Base-by-base conservation (phyloP, 2,888 invertebrate genomes). In the Hydroisotoma schaefferi region DNA sequence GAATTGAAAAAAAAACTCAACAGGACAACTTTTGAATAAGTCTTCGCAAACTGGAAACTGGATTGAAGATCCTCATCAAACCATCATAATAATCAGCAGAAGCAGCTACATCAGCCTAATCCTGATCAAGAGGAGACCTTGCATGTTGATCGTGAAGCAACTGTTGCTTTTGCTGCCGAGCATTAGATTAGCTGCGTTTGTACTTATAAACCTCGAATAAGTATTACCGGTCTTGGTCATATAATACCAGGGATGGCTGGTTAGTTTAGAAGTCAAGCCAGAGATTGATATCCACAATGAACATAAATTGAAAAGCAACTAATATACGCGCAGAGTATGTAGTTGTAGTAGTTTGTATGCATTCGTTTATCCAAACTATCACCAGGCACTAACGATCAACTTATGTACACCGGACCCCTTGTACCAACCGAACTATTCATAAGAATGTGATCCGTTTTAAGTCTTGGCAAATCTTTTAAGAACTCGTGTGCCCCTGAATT, bases 1-100 rank as follows among this genome's bases (percentile, higher is more conserved):
- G n/a, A n/a, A n/a, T n/a, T n/a, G 12, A 25, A 46, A 8, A 25
- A 48, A 48, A 48, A 48, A 48, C 48, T 48, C 10, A 48, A 25
- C 48, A 48, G 48, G 48, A 48, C 48, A 48, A 48, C 6, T 48
- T 48, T 48, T 48, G 48, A 48, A 48, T 48, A 27, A 48, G 18
- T 48, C 48, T 48, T 20, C 25, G 29, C n/a, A 4, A 48, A 48
- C 48, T 48, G 48, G 48, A 48, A 48, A 48, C 48, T 48, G 48
- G 48, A 48, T 48, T 48, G 48, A 48, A 46, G 48, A 48, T 48
- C 48, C 48, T 48, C 48, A 48, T 48, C 48, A 48, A 48, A 6
- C 3, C 8, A 48, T 48, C 48, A 28, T 48, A 28, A 46, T 46
- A 46, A 46, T 46, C 46, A 46, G 46, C 46, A 46, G 18, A 46